Percentiles rank a stretch among this genome's conserved stretches.
Evolutionary conservation across 2,888 invertebrate genomes (phyloP).

Genomic region (Ophonus ardosiacus): DNA sequence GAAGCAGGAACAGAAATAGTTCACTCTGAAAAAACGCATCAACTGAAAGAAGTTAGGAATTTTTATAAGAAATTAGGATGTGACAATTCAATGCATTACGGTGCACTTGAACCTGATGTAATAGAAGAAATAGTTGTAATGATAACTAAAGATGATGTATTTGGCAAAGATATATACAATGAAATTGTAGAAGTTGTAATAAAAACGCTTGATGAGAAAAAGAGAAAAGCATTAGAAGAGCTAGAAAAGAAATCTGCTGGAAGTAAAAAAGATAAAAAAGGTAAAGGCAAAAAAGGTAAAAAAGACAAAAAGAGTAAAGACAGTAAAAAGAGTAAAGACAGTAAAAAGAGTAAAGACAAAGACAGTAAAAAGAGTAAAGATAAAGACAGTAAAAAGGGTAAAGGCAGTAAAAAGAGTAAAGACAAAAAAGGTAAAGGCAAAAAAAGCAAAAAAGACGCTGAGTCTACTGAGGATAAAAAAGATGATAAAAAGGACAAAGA

Average conservation of each 20-base stretch:
- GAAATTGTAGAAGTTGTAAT: conserved; percentile 74
- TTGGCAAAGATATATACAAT: conserved; percentile 72
- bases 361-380: conserved; percentile 44
- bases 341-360: conserved; percentile 42
- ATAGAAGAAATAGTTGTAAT: conserved; percentile 76
- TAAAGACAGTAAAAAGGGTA: conserved; percentile 59
- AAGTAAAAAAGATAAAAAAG: conserved; percentile 36
- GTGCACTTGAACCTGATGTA: conserved; percentile 77
- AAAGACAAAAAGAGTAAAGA: conserved; percentile 51
- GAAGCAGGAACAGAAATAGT: conserved; percentile 74
- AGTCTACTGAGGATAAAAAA: background rate
- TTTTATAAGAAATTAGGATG: conserved; percentile 80
- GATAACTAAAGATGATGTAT: conserved; percentile 73
- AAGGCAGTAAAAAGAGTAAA: conserved; percentile 62
- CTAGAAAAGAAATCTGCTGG: conserved; percentile 54
- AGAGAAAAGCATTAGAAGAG: conserved; percentile 46
- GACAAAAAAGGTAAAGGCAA: conserved; percentile 12
- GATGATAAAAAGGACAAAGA: too few species aligned
- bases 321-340: conserved; percentile 60
- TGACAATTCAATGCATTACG: conserved; percentile 80
- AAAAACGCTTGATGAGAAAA: background rate
- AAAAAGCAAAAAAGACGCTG: conserved; percentile 58
- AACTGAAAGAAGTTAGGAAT: conserved; percentile 77
- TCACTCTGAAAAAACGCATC: conserved; percentile 73
- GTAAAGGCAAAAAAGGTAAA: conserved; percentile 62